Evolutionary conservation across 2,113 vertebrate species (phyloP), one percentile per base, ranked within the genome.

Genomic region (Zosterops pallidus): DNA sequence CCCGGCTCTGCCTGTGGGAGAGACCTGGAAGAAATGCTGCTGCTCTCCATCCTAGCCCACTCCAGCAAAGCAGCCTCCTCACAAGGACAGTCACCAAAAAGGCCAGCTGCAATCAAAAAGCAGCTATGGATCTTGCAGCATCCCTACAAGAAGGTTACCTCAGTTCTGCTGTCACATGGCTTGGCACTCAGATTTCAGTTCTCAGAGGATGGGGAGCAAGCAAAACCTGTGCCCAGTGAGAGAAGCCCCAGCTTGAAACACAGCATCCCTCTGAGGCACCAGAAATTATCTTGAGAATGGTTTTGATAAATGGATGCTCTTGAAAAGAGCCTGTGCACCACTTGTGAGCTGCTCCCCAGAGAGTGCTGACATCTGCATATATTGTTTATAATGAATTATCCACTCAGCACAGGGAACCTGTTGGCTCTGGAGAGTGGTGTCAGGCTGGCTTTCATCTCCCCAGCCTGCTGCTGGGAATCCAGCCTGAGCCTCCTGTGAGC

Each of bases 211-310:
- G 1, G 5, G 12, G 14, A 77, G 25, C 12, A 75, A 91, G 23
- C 0, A 2, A 44, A 79, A 49, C 9, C 16, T 0, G 1, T 37
- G 29, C 23, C 22, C 41, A 12, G 5, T 0, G 0, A 20, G 28
- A 77, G 39, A 69, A 81, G 23, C 19, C 21, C 20, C 16, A 33
- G 19, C 39, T 46, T 57, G 22, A 72, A 79, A 33, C 15, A 25
- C 3, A 1, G 0, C 31, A 50, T 23, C 39, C 15, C 23, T 16
- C 56, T 0, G 0, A 1, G 63, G 26, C 74, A 77, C 37, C 42
- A 57, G 50, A 49, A 94, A 72, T 87, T 69, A 68, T 91, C 86
- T 75, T 14, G 9, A 64, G 89, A 82, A 29, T 24, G 14, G 37
- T 65, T 95, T 64, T 83, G 86, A 92, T 42, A 85, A 90, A 95